Base-by-base conservation (phyloP, 2,888 invertebrate species). In the Drosophila vallismaia region DNA sequence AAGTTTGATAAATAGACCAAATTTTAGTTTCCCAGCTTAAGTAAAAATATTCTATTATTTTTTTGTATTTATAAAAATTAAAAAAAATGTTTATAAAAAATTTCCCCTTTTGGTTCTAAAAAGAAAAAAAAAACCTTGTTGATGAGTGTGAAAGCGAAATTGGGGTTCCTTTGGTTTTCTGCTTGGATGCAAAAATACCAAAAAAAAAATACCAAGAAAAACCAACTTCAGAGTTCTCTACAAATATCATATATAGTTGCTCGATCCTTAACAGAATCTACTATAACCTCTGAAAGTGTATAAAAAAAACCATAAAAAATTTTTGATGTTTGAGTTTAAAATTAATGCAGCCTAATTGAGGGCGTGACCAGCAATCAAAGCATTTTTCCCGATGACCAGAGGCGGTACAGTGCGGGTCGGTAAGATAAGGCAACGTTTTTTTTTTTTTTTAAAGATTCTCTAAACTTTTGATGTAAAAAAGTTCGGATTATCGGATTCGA, bases 171-270 rank as follows among this genome's bases (percentile, higher is more conserved):
- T 24, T 49, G 14, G 38, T 28, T 9, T 10, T 33, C 10, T 6
- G 14, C 33, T 67, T 36, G 14, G 29, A 45, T 44, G 55, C 33
- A 68, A 56, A 67, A 67, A 68, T 68, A 51, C n/a, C n/a, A 66
- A 36, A 12, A 5, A 36, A 36, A n/a, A 2, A 33, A 36, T 4
- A 12, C 14, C 42, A n/a, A n/a, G n/a, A n/a, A n/a, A n/a, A n/a
- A n/a, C n/a, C n/a, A n/a, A n/a, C n/a, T n/a, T n/a, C n/a, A n/a
- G n/a, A n/a, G n/a, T n/a, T 19, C 19, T 19, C 19, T 19, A 19
- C 19, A 19, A 19, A 19, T 19, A 19, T 19, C 19, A 19, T 1
- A 19, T 19, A 1, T 19, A 19, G 19, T 19, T 19, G 19, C 2
- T 2, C 19, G 19, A 19, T 19, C 19, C 19, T 19, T 19, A 19